Conservation (phyloP, 2,888 invertebrate genomes). For the Pedicia rivosa region DNA sequence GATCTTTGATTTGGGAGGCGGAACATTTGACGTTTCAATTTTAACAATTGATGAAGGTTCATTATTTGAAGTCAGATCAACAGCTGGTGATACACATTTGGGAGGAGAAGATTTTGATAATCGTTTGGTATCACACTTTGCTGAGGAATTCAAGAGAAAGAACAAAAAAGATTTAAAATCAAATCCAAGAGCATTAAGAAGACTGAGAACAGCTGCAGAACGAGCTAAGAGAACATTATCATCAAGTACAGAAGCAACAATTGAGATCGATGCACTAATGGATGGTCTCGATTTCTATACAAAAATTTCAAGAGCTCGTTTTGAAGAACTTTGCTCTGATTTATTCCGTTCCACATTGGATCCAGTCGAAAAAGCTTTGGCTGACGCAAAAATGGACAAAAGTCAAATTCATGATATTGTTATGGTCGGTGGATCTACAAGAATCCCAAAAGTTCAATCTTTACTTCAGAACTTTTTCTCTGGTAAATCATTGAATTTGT, state of each 20-base stretch:
- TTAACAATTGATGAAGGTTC: constrained; percentile 84
- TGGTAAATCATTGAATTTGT: constrained; percentile 52
- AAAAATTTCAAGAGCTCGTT: constrained; percentile 53
- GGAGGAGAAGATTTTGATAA: constrained; percentile 92
- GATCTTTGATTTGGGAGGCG: constrained; percentile 81
- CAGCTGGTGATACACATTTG: constrained; percentile 89
- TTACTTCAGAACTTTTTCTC: constrained; percentile 60
- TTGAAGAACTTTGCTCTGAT: constrained; percentile 58
- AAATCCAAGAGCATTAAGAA: constrained; percentile 49
- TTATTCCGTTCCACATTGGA: constrained; percentile 55
- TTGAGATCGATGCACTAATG: constrained; percentile 59
- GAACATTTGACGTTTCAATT: constrained; percentile 94
- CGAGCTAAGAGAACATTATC: constrained; percentile 61
- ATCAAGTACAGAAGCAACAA: constrained; percentile 56
- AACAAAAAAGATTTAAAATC: constrained; percentile 48
- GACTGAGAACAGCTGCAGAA: constrained; percentile 60
- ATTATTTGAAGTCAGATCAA: constrained; percentile 92
- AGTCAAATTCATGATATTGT: constrained; percentile 61
- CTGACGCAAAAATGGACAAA: constrained; percentile 66
- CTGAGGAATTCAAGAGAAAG: constrained; percentile 75
- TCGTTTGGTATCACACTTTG: constrained; percentile 77
- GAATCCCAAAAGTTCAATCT: constrained; percentile 64
- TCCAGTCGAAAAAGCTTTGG: constrained; percentile 62
- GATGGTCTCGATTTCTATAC: constrained; percentile 61
- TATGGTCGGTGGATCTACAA: constrained; percentile 64